Base-by-base conservation (phyloP, 2,888 invertebrate species). In the Cyaniris semiargus region DNA sequence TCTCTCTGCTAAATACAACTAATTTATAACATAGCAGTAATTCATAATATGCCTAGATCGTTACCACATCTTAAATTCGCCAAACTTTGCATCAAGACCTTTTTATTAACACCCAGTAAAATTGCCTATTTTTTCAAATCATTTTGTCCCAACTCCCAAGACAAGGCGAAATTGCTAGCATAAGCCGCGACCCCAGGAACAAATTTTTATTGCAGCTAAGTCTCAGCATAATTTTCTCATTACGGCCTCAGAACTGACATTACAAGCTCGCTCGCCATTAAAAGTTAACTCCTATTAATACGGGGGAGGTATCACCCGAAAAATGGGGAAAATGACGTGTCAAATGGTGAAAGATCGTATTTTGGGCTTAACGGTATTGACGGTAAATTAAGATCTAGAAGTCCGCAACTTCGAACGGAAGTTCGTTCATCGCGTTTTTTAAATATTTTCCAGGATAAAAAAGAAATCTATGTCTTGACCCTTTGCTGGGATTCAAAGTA, bases 131-230 rank as follows among this genome's bases (percentile, higher is more conserved):
- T 66, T 66, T 66, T 15, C 13, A 66, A 15, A 13, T 6, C 15
- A 5, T 27, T 21, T 66, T 7, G 66, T 66, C 27, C 31, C 66
- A 15, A 60, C 23, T 8, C 60, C 60, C 23, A 23, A 23, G 60
- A 60, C 23, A 60, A 15, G 18, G 23, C 66, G 27, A 31, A 66
- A 66, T 66, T 66, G 27, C 66, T 4, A 31, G 18, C 83, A 83
- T 84, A 86, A 86, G 84, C 23, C 27, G 66, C 27, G 85, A 88
- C 89, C 89, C 85, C 80, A 79, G 81, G 87, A 86, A 88, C 92
- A 91, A 92, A 93, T 93, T 93, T 93, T 93, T 93, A 91, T 90
- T 90, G 91, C 88, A 85, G 88, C 87, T 92, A 93, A 93, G 92
- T 84, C 92, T 85, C 84, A 84, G 93, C 87, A 93, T 93, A 93